Evolutionary conservation across 2,797 vertebrate genomes (phyloP).

Genomic region (Clarias platycephalus): DNA sequence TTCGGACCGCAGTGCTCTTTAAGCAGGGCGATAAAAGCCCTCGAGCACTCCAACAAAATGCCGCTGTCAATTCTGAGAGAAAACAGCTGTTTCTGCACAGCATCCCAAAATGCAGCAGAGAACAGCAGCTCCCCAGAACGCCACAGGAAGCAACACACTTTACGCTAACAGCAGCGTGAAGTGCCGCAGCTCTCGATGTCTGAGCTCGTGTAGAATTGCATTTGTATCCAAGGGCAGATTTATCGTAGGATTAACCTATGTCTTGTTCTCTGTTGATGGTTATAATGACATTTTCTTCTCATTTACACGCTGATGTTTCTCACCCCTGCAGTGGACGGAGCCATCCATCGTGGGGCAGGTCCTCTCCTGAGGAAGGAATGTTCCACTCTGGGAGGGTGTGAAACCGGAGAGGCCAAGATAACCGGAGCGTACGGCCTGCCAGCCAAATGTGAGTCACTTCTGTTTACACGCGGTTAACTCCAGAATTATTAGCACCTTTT

Average conservation of each 20-base stretch:
- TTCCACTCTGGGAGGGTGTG: conserved; percentile 79
- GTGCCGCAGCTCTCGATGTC: conserved; percentile 23
- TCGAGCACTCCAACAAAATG: conserved; percentile 39
- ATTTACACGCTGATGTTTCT: conserved; percentile 4
- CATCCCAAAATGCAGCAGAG: conserved; percentile 36
- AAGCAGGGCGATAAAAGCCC: conserved; percentile 51
- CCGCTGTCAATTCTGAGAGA: conserved; percentile 44
- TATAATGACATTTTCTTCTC: conserved; percentile 1
- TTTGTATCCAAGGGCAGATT: conserved; percentile 30
- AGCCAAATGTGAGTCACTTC: conserved; percentile 80
- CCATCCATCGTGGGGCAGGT: conserved; percentile 84
- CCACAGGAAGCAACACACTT: conserved; percentile 23
- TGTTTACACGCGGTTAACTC: background rate
- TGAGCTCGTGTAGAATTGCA: background rate
- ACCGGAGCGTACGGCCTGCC: conserved; percentile 86
- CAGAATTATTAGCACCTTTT: background rate
- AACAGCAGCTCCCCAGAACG: conserved; percentile 12
- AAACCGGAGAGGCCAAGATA: conserved; percentile 86
- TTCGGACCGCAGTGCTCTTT: conserved; percentile 42
- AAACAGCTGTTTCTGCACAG: conserved; percentile 40
- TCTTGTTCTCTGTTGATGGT: conserved; percentile 18
- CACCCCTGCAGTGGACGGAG: conserved; percentile 81
- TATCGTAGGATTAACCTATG: conserved; percentile 10
- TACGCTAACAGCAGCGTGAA: conserved; percentile 8
- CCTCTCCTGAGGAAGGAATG: conserved; percentile 83